Percentiles rank a stretch among this genome's conserved stretches.
Conservation (phyloP, 2,888 invertebrate genomes). For the Schizotus pectinicornis region DNA sequence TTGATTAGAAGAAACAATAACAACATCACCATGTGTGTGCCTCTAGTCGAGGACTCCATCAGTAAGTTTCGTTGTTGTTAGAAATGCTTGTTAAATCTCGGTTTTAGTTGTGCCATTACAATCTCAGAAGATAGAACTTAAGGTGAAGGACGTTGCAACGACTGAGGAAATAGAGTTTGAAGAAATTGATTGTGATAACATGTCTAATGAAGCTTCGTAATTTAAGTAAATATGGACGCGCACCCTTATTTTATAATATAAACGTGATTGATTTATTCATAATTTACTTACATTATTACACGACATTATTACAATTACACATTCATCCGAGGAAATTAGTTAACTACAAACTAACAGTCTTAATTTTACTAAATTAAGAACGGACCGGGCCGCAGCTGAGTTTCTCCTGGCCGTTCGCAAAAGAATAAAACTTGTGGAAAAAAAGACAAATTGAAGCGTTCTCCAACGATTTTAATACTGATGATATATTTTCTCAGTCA, state of each 20-base stretch:
- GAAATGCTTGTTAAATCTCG: background rate
- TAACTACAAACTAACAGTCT: slow-evolving; percentile 27
- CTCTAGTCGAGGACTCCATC: slow-evolving; percentile 21
- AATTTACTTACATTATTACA: slow-evolving; percentile 23
- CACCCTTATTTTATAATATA: slow-evolving; percentile 10
- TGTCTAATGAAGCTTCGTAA: background rate
- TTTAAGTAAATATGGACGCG: background rate
- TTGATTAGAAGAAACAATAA: slow-evolving; percentile 21
- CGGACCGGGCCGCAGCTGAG: background rate
- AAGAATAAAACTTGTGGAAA: too few relatives aligned
- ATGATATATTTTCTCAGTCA: slow-evolving; percentile 14
- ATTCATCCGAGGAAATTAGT: slow-evolving; percentile 17
- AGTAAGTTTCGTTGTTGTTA: slow-evolving; percentile 22
- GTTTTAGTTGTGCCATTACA: slow-evolving; percentile 30
- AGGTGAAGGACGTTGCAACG: slow-evolving; percentile 17
- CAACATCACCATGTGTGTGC: slow-evolving; percentile 29
- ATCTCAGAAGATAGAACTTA: slow-evolving; percentile 28
- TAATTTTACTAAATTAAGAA: slow-evolving; percentile 7
- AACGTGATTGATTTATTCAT: slow-evolving; percentile 28
- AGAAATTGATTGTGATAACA: slow-evolving; percentile 34
- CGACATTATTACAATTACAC: slow-evolving; percentile 14
- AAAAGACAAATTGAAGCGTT: slow-evolving; percentile 22
- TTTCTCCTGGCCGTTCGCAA: background rate
- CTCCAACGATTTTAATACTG: slow-evolving; percentile 24
- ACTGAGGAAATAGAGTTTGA: slow-evolving; percentile 28